Conservation (phyloP, 2,888 invertebrate genomes). For the Agrochola circellaris region DNA sequence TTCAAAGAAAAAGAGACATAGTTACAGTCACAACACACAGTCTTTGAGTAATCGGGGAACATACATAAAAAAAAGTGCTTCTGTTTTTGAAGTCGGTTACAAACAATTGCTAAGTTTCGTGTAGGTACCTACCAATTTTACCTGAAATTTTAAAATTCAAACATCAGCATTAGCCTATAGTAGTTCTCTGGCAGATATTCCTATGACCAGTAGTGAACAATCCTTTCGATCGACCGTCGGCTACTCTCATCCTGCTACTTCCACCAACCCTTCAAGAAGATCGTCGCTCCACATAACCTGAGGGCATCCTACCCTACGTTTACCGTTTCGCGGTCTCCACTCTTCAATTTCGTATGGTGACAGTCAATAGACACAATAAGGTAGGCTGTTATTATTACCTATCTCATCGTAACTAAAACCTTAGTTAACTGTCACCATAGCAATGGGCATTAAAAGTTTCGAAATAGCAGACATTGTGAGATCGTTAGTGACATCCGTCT, state of each 20-base stretch:
- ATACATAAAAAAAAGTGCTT: too few species aligned
- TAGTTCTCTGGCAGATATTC: neutral
- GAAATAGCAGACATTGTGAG: neutral
- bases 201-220: neutral
- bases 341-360: neutral
- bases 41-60: too few species aligned
- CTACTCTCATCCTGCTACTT: too few species aligned
- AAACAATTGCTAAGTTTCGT: too few species aligned
- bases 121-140: too few species aligned
- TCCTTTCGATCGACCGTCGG: neutral
- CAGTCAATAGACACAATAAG: too few species aligned
- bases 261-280: neutral
- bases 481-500: slow-evolving; percentile 18
- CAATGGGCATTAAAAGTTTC: neutral
- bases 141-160: too few species aligned
- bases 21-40: too few species aligned
- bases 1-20: too few species aligned
- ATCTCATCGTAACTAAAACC: neutral
- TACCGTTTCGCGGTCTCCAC: neutral
- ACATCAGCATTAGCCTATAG: neutral
- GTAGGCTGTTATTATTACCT: neutral
- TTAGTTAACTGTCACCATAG: neutral
- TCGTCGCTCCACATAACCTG: neutral
- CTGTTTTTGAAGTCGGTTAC: too few species aligned
- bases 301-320: neutral